Evolutionary conservation across 2,113 vertebrate species (phyloP).

Genomic region (Rousettus leschenaultii): DNA sequence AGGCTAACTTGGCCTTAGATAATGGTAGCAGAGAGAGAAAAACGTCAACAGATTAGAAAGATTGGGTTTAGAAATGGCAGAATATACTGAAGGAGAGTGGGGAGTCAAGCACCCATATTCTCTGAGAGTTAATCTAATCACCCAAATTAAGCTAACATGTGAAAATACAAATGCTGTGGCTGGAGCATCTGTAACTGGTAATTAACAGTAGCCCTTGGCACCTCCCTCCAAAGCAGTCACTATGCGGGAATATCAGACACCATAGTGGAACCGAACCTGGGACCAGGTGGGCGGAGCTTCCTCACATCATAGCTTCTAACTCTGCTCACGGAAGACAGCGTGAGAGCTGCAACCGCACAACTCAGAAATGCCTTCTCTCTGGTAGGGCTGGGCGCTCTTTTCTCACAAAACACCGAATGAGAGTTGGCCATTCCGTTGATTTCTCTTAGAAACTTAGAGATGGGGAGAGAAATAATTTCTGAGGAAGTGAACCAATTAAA

Average conservation of each 20-base stretch:
- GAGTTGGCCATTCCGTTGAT: background rate
- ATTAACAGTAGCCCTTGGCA: background rate
- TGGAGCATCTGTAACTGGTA: background rate
- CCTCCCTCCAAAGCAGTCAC: background rate
- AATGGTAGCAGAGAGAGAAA: background rate
- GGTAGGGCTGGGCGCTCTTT: background rate
- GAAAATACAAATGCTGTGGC: background rate
- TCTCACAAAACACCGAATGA: background rate
- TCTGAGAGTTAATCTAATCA: background rate
- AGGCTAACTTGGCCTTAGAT: background rate
- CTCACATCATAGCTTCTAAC: background rate
- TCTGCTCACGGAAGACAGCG: fast-evolving
- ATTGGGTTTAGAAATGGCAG: background rate
- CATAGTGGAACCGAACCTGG: fast-evolving
- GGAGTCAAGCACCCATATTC: background rate
- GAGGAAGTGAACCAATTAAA: constrained; percentile 45
- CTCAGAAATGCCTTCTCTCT: background rate
- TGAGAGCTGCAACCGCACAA: fast-evolving
- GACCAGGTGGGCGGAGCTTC: background rate
- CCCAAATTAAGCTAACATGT: background rate
- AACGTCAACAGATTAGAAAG: background rate
- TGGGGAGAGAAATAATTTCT: constrained; percentile 24
- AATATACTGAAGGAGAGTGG: background rate
- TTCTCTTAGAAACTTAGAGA: constrained; percentile 31
- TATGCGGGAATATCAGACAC: background rate